Conservation (phyloP, 2,797 vertebrate genomes). For the Phrynocephalus guinanensis region DNA sequence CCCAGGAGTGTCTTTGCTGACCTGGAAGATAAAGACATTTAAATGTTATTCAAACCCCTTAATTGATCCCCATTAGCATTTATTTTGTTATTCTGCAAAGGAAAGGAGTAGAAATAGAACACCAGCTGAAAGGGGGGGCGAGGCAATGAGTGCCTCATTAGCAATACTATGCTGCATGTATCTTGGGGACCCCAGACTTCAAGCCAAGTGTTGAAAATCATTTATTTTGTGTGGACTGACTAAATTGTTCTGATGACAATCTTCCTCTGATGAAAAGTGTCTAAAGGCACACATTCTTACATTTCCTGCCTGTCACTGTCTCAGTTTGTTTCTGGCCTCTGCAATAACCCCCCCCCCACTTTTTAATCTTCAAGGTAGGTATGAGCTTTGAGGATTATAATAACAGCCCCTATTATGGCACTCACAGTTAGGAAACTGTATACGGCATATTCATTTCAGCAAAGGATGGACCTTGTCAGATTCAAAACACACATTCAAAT, state of each 20-base stretch:
- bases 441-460: slow-evolving; percentile 50
- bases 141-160: slow-evolving; percentile 62
- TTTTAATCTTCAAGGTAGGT: slow-evolving; percentile 59
- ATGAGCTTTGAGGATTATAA: slow-evolving; percentile 64
- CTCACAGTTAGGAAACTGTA: slow-evolving; percentile 52
- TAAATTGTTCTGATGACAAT: slow-evolving; percentile 61
- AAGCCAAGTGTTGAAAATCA: slow-evolving; percentile 65
- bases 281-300: slow-evolving; percentile 49
- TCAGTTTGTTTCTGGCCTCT: slow-evolving; percentile 55
- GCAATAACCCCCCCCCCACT: too few species aligned
- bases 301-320: slow-evolving; percentile 47
- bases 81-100: slow-evolving; percentile 59
- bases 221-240: slow-evolving; percentile 53
- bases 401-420: slow-evolving; percentile 48
- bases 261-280: slow-evolving; percentile 57
- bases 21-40: slow-evolving; percentile 67
- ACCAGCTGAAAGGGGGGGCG: slow-evolving; percentile 50
- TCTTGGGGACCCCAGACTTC: slow-evolving; percentile 48
- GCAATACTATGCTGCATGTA: slow-evolving; percentile 49
- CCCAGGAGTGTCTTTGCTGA: slow-evolving; percentile 54
- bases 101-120: slow-evolving; percentile 54
- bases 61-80: slow-evolving; percentile 65
- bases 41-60: slow-evolving; percentile 64
- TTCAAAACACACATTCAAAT: slow-evolving; percentile 62
- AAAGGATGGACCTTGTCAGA: slow-evolving; percentile 43